These are phyloP conservation scores for Akabosia matsudoensis DNA, from an alignment of 1,140 invertebrate species.

Conservation along the genomic window DNA sequence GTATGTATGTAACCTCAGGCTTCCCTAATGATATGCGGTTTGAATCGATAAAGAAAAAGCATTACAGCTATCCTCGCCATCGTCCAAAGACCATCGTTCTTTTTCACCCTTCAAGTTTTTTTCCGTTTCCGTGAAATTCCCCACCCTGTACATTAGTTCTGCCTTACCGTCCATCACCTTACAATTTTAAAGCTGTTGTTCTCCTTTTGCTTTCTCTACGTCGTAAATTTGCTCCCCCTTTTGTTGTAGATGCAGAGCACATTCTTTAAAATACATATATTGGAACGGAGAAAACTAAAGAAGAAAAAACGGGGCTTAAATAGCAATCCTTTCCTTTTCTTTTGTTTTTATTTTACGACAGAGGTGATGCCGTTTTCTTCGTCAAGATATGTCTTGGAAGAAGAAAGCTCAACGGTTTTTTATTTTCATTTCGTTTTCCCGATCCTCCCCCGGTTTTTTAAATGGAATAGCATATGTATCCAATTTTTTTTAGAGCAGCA, in stretches of 20 bases:
- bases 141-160: neutral
- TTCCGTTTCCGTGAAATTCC: neutral
- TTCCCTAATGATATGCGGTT: conserved; percentile 19
- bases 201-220: neutral
- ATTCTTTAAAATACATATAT: conserved; percentile 2
- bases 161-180: neutral
- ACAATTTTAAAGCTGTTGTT: neutral
- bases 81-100: neutral
- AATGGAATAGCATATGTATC: conserved; percentile 12
- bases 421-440: neutral
- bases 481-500: neutral
- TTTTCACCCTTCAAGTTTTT: neutral
- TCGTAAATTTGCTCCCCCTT: neutral
- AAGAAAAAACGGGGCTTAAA: conserved; percentile 14
- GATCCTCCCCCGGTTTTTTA: neutral
- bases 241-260: neutral
- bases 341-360: conserved; percentile 7
- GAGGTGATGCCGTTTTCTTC: neutral
- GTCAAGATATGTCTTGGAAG: neutral
- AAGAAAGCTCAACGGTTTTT: conserved; percentile 6
- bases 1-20: conserved; percentile 8
- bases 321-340: conserved; percentile 11
- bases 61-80: no score
- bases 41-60: conserved; percentile 18
- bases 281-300: neutral